phyloP scores from a whole-genome alignment of 2,113 vertebrate species.

The Cyanoramphus novaezelandiae region DNA sequence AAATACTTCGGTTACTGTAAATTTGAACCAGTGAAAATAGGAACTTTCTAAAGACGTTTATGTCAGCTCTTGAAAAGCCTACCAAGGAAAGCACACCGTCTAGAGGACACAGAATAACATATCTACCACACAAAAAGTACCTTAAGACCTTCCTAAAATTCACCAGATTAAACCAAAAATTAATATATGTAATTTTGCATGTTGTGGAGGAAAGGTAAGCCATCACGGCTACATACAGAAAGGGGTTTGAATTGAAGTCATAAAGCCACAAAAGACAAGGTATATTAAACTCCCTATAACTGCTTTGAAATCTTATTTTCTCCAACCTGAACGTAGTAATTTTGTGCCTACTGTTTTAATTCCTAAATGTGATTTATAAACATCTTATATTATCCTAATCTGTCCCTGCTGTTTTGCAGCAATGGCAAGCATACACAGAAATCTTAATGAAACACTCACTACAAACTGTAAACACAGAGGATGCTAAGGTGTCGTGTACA shows the following conservation, averaged over 20 bases:
- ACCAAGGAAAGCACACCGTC: neutral
- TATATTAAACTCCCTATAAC: neutral
- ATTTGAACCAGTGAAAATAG: neutral
- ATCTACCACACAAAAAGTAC: neutral
- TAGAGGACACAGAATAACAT: neutral
- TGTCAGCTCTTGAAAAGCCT: neutral
- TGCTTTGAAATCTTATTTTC: conserved; percentile 40
- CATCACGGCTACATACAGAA: neutral
- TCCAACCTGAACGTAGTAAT: neutral
- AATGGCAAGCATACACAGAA: neutral
- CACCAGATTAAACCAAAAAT: neutral
- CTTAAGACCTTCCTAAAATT: neutral
- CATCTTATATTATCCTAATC: conserved; percentile 14
- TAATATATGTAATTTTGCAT: neutral
- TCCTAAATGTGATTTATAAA: conserved; percentile 41
- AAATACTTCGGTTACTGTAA: neutral
- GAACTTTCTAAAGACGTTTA: neutral
- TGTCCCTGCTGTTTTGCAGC: neutral
- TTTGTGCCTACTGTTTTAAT: conserved; percentile 23
- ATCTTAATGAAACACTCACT: conserved; percentile 30
- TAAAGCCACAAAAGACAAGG: neutral
- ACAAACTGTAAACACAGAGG: conserved; percentile 19
- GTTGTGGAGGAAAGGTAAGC: neutral
- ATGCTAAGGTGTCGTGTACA: neutral
- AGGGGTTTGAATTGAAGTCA: neutral